Conservation (phyloP, 1,140 invertebrate species). For the Cydia amplana region DNA sequence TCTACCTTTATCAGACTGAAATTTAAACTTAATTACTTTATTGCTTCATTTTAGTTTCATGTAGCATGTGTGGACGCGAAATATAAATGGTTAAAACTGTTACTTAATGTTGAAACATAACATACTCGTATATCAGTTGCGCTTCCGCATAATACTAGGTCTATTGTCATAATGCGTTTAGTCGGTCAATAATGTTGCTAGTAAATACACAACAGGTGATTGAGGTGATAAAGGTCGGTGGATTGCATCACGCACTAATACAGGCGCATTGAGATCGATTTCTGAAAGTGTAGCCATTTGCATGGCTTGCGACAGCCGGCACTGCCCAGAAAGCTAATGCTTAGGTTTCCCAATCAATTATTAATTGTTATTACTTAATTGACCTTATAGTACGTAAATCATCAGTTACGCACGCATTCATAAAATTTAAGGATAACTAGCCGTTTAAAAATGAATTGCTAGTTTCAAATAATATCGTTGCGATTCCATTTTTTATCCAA, state of each 20-base stretch:
- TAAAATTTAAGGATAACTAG: not conserved
- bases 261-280: slow-evolving; percentile 37
- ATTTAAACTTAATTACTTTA: too few species aligned
- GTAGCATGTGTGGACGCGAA: not conserved
- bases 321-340: slow-evolving; percentile 7
- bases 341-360: slow-evolving; percentile 17
- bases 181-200: not conserved
- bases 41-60: not conserved
- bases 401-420: not conserved
- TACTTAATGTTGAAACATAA: slow-evolving; percentile 16
- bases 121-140: not conserved
- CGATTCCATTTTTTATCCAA: not conserved
- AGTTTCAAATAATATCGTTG: not conserved
- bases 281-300: slow-evolving; percentile 46
- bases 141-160: not conserved
- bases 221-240: slow-evolving; percentile 26
- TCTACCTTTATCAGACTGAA: too few species aligned
- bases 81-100: slow-evolving; percentile 3
- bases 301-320: slow-evolving; percentile 43
- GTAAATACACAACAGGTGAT: slow-evolving; percentile 22
- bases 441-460: not conserved
- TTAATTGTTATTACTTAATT: slow-evolving; percentile 29
- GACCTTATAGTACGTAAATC: slow-evolving; percentile 1
- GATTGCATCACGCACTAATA: slow-evolving; percentile 38
- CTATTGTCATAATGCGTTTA: not conserved